Evolutionary conservation across 2,888 invertebrate species (phyloP), one percentile per base, ranked within the genome.

Genomic region (Dynastes grantii): DNA sequence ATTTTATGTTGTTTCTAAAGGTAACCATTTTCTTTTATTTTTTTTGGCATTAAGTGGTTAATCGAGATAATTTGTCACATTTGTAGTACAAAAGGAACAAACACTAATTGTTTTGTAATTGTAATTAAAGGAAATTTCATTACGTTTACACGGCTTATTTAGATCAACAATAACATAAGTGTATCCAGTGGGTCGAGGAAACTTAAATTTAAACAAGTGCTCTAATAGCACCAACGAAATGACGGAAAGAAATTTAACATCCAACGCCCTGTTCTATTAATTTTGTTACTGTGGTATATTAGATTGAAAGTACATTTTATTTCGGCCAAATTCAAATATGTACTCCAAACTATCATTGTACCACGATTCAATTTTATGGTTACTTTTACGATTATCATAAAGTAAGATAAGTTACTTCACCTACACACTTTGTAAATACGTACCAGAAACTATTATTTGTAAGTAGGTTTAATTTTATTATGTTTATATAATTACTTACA

Each of bases 401-500:
- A 65, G 8, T 55, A 55, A n/a, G 16, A n/a, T 22, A 55, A 55
- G 55, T 55, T 55, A 55, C n/a, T 55, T 55, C 6, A 22, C 6
- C 0, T 55, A 55, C 11, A 8, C 53, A 3, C n/a, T 53, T 53
- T 8, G 53, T 53, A 53, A 53, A 53, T 11, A 11, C 11, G 1
- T n/a, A 55, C 55, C 16, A 16, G 4, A 16, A 55, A 6, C 4
- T 13, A 16, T 9, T 22, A 6, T 40, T 40, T 32, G 2, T 40
- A 40, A 6, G 40, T 9, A 40, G 8, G 9, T 6, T 40, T 40
- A 1, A 27, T 68, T 11, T 68, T 37, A 2, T 29, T 49, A 71
- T 45, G 40, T 27, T 63, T 71, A 27, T 32, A 61, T 58, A 67
- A 77, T 37, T 27, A 90, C 90, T 90, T 88, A 92, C 92, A 92